Conservation (phyloP, 2,888 invertebrate genomes). For the Mesodorylaimus sp. region DNA sequence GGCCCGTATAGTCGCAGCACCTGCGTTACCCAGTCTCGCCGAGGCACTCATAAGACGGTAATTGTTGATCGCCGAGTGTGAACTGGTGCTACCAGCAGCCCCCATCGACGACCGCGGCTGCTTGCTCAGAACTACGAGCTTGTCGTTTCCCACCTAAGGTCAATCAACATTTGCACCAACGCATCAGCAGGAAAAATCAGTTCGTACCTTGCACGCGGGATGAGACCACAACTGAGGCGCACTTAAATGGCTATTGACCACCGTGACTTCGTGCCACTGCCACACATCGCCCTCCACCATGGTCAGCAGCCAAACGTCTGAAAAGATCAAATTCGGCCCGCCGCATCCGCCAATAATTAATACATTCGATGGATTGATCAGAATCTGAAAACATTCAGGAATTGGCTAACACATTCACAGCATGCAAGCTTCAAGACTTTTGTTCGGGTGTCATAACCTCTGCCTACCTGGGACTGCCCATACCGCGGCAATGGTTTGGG, state of each 20-base stretch:
- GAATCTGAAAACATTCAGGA: conserved; percentile 32
- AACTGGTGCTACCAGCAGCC: neutral
- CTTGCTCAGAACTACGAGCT: conserved; percentile 31
- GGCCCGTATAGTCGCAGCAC: neutral
- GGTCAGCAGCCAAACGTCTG: conserved; percentile 71
- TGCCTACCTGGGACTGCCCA: conserved; percentile 62
- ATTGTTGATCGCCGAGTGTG: too few species aligned
- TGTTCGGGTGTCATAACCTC: neutral
- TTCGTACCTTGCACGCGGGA: conserved; percentile 57
- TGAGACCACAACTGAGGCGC: conserved; percentile 80
- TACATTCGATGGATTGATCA: conserved; percentile 54
- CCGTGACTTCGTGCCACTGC: conserved; percentile 44
- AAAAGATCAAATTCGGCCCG: conserved; percentile 44
- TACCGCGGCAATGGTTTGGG: conserved; percentile 61
- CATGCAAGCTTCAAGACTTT: neutral
- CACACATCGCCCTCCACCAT: conserved; percentile 45
- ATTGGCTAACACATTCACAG: too few species aligned
- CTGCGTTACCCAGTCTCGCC: neutral
- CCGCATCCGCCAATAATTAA: conserved; percentile 41
- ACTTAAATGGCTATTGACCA: conserved; percentile 56
- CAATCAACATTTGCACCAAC: too few species aligned
- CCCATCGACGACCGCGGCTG: conserved; percentile 17
- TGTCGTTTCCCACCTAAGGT: too few species aligned
- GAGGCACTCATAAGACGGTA: neutral
- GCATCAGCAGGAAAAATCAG: too few species aligned